phyloP scores from a whole-genome alignment of 1,140 invertebrate species.

The Drosophila albomicans region DNA sequence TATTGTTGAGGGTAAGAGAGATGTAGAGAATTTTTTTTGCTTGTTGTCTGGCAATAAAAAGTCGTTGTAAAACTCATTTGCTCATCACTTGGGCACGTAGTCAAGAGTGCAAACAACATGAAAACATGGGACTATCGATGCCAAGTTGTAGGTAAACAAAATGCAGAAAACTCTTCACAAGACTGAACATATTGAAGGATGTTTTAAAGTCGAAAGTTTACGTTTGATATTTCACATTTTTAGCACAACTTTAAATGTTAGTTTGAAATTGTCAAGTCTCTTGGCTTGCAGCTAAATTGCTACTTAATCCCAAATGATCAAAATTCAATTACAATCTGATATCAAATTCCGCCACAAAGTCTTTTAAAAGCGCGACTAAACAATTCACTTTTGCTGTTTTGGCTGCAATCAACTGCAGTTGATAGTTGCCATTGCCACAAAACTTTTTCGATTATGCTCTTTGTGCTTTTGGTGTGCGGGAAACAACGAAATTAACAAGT shows the following conservation, averaged over 20 bases:
- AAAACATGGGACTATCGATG: not conserved
- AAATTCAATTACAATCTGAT: slow-evolving; percentile 1
- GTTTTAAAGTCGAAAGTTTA: not conserved
- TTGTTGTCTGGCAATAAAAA: not conserved
- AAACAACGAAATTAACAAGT: slow-evolving; percentile 18
- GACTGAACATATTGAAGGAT: not conserved
- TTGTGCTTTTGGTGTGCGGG: slow-evolving; percentile 3
- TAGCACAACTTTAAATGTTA: too few species aligned
- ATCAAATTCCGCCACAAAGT: not conserved
- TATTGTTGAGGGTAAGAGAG: not conserved
- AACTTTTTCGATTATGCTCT: slow-evolving; percentile 44
- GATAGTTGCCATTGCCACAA: slow-evolving; percentile 6
- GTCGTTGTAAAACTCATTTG: not conserved
- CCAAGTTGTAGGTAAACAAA: not conserved
- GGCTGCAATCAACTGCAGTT: not conserved
- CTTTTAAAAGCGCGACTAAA: not conserved
- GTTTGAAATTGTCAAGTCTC: too few species aligned
- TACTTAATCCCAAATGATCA: not conserved
- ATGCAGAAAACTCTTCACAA: not conserved
- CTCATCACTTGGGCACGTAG: not conserved
- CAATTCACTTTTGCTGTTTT: slow-evolving; percentile 4
- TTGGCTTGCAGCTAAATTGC: not conserved
- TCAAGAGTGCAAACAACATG: not conserved
- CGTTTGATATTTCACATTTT: too few species aligned
- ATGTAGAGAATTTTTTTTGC: too few species aligned